Conservation (phyloP, 2,888 invertebrate genomes). For the Drosophila anomelani region DNA sequence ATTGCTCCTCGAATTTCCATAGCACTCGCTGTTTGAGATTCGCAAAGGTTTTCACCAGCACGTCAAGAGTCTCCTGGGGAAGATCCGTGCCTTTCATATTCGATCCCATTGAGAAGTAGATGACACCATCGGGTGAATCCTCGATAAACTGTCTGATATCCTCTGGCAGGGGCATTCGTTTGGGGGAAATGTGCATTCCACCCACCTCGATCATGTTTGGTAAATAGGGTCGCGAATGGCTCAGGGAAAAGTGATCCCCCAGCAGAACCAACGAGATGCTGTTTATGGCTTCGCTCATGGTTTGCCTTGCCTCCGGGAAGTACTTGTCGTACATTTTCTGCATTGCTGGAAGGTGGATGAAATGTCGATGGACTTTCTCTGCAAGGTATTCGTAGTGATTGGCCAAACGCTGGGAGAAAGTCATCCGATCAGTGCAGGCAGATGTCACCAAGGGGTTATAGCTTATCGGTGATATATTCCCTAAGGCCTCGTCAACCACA, state of each 20-base stretch:
- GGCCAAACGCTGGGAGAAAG: slow-evolving; percentile 76
- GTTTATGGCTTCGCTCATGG: slow-evolving; percentile 61
- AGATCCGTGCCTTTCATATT: slow-evolving; percentile 78
- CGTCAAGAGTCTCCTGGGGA: slow-evolving; percentile 57
- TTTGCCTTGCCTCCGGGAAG: slow-evolving; percentile 68
- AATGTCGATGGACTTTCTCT: slow-evolving; percentile 49
- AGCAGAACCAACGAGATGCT: slow-evolving; percentile 79
- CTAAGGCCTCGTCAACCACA: slow-evolving; percentile 57
- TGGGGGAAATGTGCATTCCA: slow-evolving; percentile 79
- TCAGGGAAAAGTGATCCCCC: slow-evolving; percentile 80
- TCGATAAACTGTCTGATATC: slow-evolving; percentile 83
- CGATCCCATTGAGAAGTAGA: slow-evolving; percentile 85
- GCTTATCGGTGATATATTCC: slow-evolving; percentile 78
- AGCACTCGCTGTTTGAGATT: slow-evolving; percentile 75
- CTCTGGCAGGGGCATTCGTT: slow-evolving; percentile 67
- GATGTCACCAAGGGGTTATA: slow-evolving; percentile 73
- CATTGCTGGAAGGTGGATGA: slow-evolving; percentile 73
- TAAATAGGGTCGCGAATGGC: slow-evolving; percentile 77
- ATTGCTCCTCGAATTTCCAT: slow-evolving; percentile 84
- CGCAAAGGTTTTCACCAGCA: slow-evolving; percentile 56
- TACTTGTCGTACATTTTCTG: slow-evolving; percentile 59
- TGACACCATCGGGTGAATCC: slow-evolving; percentile 82
- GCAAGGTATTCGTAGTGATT: slow-evolving; percentile 70
- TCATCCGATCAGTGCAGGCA: slow-evolving; percentile 79
- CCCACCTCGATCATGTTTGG: slow-evolving; percentile 83